Conservation (phyloP, 2,888 invertebrate species). For the Catocala fraxini region DNA sequence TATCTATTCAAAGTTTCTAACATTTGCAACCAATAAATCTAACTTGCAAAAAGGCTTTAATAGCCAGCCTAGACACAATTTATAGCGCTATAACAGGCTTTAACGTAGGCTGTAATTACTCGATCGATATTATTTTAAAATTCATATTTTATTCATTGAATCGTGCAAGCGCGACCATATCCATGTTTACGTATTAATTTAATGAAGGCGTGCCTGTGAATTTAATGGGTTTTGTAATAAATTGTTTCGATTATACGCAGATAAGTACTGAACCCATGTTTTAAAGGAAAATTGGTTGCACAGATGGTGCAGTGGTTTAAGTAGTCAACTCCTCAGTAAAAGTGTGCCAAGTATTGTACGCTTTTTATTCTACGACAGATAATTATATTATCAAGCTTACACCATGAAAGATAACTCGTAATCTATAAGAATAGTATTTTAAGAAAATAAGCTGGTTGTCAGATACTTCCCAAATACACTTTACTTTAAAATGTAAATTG, state of each 20-base stretch:
- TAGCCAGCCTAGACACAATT: constrained; percentile 36
- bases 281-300: too few species aligned
- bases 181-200: constrained; percentile 37
- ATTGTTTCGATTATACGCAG: not conserved
- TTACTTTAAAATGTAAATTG: too few species aligned
- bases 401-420: too few species aligned
- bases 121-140: constrained; percentile 47
- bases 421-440: too few species aligned
- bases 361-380: too few species aligned
- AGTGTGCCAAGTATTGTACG: too few species aligned
- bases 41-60: constrained; percentile 41
- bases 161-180: constrained; percentile 30
- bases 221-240: constrained; percentile 21
- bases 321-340: too few species aligned
- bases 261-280: too few species aligned
- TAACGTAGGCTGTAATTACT: constrained; percentile 45
- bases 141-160: constrained; percentile 35
- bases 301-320: too few species aligned
- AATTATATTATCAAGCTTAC: too few species aligned
- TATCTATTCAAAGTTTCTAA: constrained; percentile 26
- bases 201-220: constrained; percentile 21
- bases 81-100: constrained; percentile 48
- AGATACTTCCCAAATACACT: too few species aligned
- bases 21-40: constrained; percentile 30
- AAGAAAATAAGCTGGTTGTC: too few species aligned